These are phyloP conservation scores for Yponomeuta plumbellus DNA, from an alignment of 2,888 invertebrate species.

Conservation along the genomic window DNA sequence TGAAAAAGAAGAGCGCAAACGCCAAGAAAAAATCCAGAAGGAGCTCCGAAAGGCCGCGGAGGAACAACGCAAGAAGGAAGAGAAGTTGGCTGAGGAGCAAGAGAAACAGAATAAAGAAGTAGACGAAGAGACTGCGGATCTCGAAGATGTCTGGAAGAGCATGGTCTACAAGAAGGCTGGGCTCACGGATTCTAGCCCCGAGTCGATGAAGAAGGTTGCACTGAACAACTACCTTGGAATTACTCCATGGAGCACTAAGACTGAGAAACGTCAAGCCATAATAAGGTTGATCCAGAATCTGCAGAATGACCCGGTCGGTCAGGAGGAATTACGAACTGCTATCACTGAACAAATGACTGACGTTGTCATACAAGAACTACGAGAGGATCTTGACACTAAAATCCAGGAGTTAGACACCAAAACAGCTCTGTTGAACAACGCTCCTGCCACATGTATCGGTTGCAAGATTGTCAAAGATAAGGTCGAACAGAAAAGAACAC, in stretches of 20 bases:
- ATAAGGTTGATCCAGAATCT: constrained; percentile 49
- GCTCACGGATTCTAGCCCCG: constrained; percentile 42
- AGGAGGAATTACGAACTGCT: constrained; percentile 44
- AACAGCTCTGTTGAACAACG: constrained; percentile 45
- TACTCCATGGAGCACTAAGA: constrained; percentile 50
- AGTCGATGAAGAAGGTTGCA: constrained; percentile 47
- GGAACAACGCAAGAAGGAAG: constrained; percentile 19
- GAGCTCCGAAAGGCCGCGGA: constrained; percentile 25
- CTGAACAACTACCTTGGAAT: constrained; percentile 50
- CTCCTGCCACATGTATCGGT: constrained; percentile 42
- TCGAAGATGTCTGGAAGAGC: constrained; percentile 60
- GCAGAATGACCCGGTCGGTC: constrained; percentile 35
- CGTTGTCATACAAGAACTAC: constrained; percentile 45
- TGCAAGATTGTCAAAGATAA: constrained; percentile 38
- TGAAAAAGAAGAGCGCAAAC: constrained; percentile 39
- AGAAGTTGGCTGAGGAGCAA: not conserved
- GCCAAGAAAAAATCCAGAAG: constrained; percentile 29
- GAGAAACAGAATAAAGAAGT: constrained; percentile 30
- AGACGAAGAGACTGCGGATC: constrained; percentile 43
- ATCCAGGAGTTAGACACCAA: constrained; percentile 57
- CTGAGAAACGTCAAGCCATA: constrained; percentile 56
- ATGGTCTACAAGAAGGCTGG: constrained; percentile 57
- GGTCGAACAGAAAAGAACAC: constrained; percentile 47
- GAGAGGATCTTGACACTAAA: constrained; percentile 45
- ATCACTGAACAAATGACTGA: constrained; percentile 49